A percentile compares a stretch with the other conserved stretches of the same genome.
Conservation (phyloP, 2,888 invertebrate genomes). For the Phlogophora meticulosa region DNA sequence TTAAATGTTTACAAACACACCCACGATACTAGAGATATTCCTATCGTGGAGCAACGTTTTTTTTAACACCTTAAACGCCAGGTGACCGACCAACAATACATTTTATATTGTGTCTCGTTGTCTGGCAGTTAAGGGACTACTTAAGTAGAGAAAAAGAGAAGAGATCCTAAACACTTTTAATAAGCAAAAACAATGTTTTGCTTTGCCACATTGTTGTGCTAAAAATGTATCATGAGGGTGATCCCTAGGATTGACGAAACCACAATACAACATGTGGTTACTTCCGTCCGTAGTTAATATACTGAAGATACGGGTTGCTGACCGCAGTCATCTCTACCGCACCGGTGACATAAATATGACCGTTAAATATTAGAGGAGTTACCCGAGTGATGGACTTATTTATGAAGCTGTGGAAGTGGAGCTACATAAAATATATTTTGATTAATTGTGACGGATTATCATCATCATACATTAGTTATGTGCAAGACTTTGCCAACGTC, state of each 20-base stretch:
- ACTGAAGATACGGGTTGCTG: conserved; percentile 33
- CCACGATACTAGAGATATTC: too few species aligned
- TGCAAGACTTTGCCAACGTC: conserved; percentile 20
- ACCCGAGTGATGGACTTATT: conserved; percentile 20
- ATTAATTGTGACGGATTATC: conserved; percentile 40
- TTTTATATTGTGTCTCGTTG: too few species aligned
- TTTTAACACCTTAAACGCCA: too few species aligned
- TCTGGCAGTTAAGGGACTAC: too few species aligned
- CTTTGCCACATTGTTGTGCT: too few species aligned
- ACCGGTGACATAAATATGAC: conserved; percentile 28
- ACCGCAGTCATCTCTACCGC: conserved; percentile 22
- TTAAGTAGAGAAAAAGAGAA: too few species aligned
- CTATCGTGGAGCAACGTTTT: too few species aligned
- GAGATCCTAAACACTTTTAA: too few species aligned
- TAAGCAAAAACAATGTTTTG: too few species aligned
- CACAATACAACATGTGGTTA: neutral
- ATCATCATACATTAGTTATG: conserved; percentile 26
- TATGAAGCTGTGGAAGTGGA: conserved; percentile 22
- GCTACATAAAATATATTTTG: conserved; percentile 29
- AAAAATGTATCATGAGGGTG: too few species aligned
- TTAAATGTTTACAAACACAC: too few species aligned
- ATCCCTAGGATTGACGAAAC: conserved; percentile 17
- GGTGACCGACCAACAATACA: too few species aligned
- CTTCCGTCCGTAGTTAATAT: neutral
- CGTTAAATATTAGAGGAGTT: conserved; percentile 31